Base-by-base conservation (phyloP, 2,888 invertebrate genomes). In the Iselma pallidipennis region DNA sequence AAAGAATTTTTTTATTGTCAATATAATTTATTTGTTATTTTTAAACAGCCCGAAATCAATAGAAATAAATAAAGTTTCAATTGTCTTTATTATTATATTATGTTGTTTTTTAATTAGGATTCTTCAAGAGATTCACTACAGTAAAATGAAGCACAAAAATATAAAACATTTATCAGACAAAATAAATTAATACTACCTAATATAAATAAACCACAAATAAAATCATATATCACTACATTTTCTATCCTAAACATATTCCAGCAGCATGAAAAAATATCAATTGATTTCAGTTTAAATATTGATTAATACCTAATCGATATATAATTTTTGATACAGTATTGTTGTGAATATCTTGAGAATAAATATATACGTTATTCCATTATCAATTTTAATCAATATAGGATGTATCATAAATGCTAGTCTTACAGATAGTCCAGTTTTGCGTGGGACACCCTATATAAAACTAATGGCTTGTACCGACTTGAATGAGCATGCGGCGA, bases 161-260 rank as follows among this genome's bases (percentile, higher is more conserved):
- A 88, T 68, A 86, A 76, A 70, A 88, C 83, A 83, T 87, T 87
- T 80, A 88, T 77, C 78, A 88, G 85, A 84, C 88, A 88, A 77
- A 88, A 82, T 74, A 87, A 82, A 83, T 88, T 87, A 78, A 88
- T 82, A 74, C 87, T 86, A 82, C 87, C 86, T 82, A 89, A 83
- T 69, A 88, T 84, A 80, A 87, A 85, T 76, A 88, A 83, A 83
- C 88, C 88, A 83, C 88, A 84, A 80, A 88, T 84, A 83, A 88
- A 84, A 84, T 89, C 89, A 81, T 87, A 86, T 86, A 88, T 90
- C 87, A 89, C 89, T 91, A 91, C 91, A 91, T 91, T 90, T 85
- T 89, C 89, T 83, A 89, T 88, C 87, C 85, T 88, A 83, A 86
- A 86, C 70, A 63, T 56, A 60, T 9, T 42, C 42, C 42, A 76